Base-by-base conservation (phyloP, 1,140 invertebrate species). In the Zaprionus vittiger region DNA sequence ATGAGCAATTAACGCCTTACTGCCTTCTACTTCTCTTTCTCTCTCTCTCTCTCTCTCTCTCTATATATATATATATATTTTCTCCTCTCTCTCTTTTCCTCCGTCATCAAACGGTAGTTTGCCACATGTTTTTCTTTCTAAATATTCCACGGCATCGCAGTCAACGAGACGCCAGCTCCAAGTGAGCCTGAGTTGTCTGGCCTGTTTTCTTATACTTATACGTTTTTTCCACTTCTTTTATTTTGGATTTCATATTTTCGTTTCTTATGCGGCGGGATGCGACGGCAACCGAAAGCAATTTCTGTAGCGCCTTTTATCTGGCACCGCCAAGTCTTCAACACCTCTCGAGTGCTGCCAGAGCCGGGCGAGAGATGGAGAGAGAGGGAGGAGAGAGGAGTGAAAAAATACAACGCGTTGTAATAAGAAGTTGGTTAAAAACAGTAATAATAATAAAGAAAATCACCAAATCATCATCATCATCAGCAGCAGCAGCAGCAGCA, bases 1-100 rank as follows among this genome's bases (percentile, higher is more conserved):
- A 89, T 92, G 86, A 92, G 83, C 86, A 92, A 92, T 92, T 92
- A 92, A 91, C 85, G 82, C 86, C 79, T 89, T 89, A 85, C 85
- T 90, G 71, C 85, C 85, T 72, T 84, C 84, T 73, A 82, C 79
- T 79, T 72, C 75, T 34, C 52, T 65, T 20, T 65, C 17, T n/a
- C 2, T 6, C 52, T 57, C 28, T 54, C n/a, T 17, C 54, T 57
- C 22, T 15, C 26, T 52, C 22, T 41, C 5, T 15, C 28, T 26
- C 0, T 22, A 22, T 1, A 22, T 22, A 2, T 22, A 22, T 22
- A 26, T 26, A 26, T 26, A 5, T 26, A 26, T 26, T 26, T 26
- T 5, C 4, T 0, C 0, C 26, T 24, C 52, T 60, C 38, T 17
- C 11, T 17, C 55, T 55, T 44, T 22, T 17, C 5, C n/a, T 9